Evolutionary conservation across 2,797 vertebrate genomes (phyloP), one percentile per base, ranked within the genome.

Genomic region (Momotus momota): DNA sequence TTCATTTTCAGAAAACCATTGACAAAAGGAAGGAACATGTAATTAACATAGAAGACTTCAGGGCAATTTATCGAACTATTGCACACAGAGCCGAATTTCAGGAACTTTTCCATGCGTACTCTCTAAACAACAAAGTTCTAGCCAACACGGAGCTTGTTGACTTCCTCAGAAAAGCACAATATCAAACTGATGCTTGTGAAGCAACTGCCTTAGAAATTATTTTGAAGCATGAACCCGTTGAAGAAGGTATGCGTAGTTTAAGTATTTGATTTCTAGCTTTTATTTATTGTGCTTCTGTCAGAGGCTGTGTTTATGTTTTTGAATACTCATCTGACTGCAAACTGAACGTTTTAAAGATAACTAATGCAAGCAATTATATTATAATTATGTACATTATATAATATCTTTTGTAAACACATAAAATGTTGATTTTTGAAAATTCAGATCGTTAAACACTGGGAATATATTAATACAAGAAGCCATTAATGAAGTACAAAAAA

Each of bases 141-240:
- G 14, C 96, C n/a, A 81, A 93, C 29, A 13, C 21, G 3, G 95
- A 95, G 33, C 95, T 99, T 46, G 31, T 95, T 14, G 81, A 92
- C 14, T 99, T 99, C 96, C 98, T 99, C 60, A 92, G 41, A 58
- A 97, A 94, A 94, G 98, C 98, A 48, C 99, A 99, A 92, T 95
- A 95, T 96, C 91, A 97, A 90, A 27, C 91, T 45, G 51, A 96
- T 18, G 97, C 87, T 29, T 86, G 51, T 80, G 64, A 96, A 77
- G 91, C 45, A 43, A 95, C 64, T 29, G 97, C 93, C 14, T 97
- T 95, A 66, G 95, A 94, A 67, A 93, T 99, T 88, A 99, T 99
- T 95, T 81, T 98, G 70, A 98, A 96, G 97, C 98, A 98, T 84
- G 99, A 99, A 84, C 98, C 98, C 61, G 96, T 99, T 25, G 97